Evolutionary conservation across 2,888 invertebrate genomes (phyloP), one percentile per base, ranked within the genome.

Genomic region (Lycophotia porphyrea): DNA sequence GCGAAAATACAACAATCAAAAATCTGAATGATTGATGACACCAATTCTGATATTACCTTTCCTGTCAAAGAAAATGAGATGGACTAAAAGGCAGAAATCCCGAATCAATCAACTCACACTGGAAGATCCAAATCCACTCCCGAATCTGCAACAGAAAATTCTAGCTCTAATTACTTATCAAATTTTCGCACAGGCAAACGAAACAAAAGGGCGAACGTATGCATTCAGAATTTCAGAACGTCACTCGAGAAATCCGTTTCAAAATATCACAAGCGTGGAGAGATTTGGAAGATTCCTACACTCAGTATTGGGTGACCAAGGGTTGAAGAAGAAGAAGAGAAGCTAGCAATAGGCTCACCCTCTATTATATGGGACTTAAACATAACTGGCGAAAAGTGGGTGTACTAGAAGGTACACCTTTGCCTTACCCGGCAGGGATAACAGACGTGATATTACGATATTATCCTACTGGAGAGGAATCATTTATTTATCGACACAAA

Each of bases 221-320:
- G 78, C 78, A 82, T 86, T 73, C 74, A 66, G 58, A 72, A 77
- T 60, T 77, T 72, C 36, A 31, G 78, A 69, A 34, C 76, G 61
- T 72, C 80, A 77, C 80, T 86, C 71, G 81, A 83, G 86, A 89
- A 85, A 80, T 85, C 82, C 85, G 82, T 84, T 88, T 89, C 86
- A 88, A 91, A 91, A 91, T 91, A 91, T 86, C 87, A 87, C 85
- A 74, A 81, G 85, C 84, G 75, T 82, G 81, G 83, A 81, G 80
- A n/a, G n/a, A n/a, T n/a, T n/a, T n/a, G n/a, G n/a, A n/a, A n/a
- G n/a, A n/a, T n/a, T n/a, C n/a, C n/a, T n/a, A n/a, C n/a, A n/a
- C n/a, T n/a, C n/a, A n/a, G n/a, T n/a, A n/a, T n/a, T n/a, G n/a
- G n/a, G n/a, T n/a, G n/a, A n/a, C n/a, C n/a, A n/a, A n/a, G n/a